Conservation (phyloP, 2,797 vertebrate genomes). For the Myotis findleyi region DNA sequence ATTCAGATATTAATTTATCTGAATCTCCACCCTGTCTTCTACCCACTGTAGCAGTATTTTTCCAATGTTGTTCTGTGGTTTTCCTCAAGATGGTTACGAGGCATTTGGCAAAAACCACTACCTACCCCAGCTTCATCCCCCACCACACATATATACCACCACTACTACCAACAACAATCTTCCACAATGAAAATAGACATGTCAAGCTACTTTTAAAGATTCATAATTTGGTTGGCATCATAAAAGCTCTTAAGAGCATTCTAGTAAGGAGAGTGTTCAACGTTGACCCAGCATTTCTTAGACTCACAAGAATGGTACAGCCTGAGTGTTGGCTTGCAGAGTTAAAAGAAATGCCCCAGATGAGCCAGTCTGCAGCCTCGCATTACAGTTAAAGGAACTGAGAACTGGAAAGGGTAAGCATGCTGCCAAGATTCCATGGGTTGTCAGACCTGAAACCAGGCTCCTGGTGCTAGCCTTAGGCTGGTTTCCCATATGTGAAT, state of each 20-base stretch:
- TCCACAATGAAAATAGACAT: background rate
- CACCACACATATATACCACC: fast-evolving
- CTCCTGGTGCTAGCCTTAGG: no score
- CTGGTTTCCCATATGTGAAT: background rate
- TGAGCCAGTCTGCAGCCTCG: background rate
- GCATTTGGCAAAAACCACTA: background rate
- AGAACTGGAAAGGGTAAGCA: background rate
- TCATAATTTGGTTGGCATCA: background rate
- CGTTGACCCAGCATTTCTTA: background rate
- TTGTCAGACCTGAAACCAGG: background rate
- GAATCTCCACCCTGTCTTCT: background rate
- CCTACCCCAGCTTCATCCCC: background rate
- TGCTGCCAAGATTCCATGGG: background rate
- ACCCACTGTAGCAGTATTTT: background rate
- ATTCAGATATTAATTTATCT: background rate
- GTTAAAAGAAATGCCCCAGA: background rate
- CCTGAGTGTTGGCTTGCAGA: background rate
- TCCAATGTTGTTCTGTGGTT: background rate
- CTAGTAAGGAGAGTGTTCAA: background rate
- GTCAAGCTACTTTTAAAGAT: background rate
- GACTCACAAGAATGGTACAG: background rate
- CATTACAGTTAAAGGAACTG: background rate
- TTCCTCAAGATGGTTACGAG: slow-evolving; percentile 14
- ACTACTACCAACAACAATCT: background rate
- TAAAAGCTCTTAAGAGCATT: background rate